Conservation (phyloP, 2,797 vertebrate genomes). For the Cryptoblepharus egeriae region DNA sequence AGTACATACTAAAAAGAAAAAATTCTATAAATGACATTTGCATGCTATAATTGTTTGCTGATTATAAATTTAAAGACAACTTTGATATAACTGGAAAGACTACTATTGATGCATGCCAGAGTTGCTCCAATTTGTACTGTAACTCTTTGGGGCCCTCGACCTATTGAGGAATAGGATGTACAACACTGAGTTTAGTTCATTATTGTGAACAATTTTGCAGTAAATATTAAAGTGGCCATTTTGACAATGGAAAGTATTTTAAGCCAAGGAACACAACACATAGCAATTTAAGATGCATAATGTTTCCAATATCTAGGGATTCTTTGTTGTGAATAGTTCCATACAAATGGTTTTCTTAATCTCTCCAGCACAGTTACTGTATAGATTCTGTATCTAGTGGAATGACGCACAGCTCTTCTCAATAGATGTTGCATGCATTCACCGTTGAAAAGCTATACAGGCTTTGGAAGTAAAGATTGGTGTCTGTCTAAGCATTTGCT, state of each 20-base stretch:
- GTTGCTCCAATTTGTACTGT: constrained; percentile 42
- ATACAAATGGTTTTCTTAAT: constrained; percentile 59
- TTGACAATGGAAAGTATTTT: constrained; percentile 67
- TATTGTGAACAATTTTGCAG: constrained; percentile 60
- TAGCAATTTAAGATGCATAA: constrained; percentile 60
- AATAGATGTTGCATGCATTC: constrained; percentile 49
- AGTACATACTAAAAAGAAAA: not conserved
- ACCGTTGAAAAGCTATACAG: constrained; percentile 53
- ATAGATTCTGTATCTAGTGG: constrained; percentile 42
- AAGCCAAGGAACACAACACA: constrained; percentile 57
- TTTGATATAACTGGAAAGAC: constrained; percentile 49
- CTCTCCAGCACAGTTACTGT: constrained; percentile 25
- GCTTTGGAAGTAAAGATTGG: constrained; percentile 32
- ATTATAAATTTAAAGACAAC: constrained; percentile 53
- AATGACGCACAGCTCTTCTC: constrained; percentile 23
- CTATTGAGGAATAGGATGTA: constrained; percentile 51
- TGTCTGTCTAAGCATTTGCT: constrained; percentile 34
- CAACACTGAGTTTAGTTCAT: constrained; percentile 30
- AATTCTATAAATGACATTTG: constrained; percentile 14
- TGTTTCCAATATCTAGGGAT: constrained; percentile 52
- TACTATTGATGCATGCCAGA: constrained; percentile 57
- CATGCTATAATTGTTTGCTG: constrained; percentile 8
- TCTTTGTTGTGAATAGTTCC: constrained; percentile 50
- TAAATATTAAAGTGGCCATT: constrained; percentile 59
- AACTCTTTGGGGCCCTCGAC: constrained; percentile 1